A percentile compares a stretch with the other conserved stretches of the same genome.
Conservation (phyloP, 2,797 vertebrate species). For the Parambassis ranga region DNA sequence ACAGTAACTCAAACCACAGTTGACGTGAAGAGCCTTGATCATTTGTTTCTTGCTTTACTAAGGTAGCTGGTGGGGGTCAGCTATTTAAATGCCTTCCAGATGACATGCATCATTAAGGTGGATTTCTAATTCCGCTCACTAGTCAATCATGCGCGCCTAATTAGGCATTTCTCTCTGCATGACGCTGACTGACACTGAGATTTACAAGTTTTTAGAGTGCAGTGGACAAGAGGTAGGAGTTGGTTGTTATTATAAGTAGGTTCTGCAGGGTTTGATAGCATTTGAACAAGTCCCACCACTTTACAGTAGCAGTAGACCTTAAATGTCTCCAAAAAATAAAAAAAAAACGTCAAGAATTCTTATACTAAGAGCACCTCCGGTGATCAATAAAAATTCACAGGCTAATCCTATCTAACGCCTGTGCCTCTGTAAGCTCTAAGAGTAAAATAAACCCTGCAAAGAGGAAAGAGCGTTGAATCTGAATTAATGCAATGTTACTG, state of each 20-base stretch:
- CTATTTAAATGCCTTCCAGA: constrained; percentile 47
- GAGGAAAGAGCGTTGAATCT: not conserved
- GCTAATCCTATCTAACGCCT: constrained; percentile 32
- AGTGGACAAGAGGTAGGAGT: constrained; percentile 69
- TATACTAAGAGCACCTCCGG: constrained; percentile 6
- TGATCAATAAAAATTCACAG: constrained; percentile 34
- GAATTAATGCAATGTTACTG: constrained; percentile 33
- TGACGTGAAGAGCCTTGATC: constrained; percentile 26
- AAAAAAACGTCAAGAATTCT: constrained; percentile 2
- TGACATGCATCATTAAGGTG: constrained; percentile 66
- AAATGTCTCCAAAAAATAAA: not conserved
- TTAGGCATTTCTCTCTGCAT: constrained; percentile 68
- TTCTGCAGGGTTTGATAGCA: constrained; percentile 1
- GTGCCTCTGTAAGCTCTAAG: not conserved
- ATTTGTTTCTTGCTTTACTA: constrained; percentile 31
- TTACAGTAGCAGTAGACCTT: not conserved
- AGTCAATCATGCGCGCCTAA: constrained; percentile 76
- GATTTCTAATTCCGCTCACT: constrained; percentile 62
- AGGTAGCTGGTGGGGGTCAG: constrained; percentile 43
- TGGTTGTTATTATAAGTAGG: constrained; percentile 46
- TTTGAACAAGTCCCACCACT: not conserved
- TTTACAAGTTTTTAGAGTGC: constrained; percentile 70
- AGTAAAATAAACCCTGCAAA: constrained; percentile 13
- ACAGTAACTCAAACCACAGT: constrained; percentile 12
- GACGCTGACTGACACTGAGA: constrained; percentile 75